Percentiles rank a stretch among this genome's conserved stretches.
phyloP scores from a whole-genome alignment of 1,140 invertebrate genomes.

The Calephelis nemesis region DNA sequence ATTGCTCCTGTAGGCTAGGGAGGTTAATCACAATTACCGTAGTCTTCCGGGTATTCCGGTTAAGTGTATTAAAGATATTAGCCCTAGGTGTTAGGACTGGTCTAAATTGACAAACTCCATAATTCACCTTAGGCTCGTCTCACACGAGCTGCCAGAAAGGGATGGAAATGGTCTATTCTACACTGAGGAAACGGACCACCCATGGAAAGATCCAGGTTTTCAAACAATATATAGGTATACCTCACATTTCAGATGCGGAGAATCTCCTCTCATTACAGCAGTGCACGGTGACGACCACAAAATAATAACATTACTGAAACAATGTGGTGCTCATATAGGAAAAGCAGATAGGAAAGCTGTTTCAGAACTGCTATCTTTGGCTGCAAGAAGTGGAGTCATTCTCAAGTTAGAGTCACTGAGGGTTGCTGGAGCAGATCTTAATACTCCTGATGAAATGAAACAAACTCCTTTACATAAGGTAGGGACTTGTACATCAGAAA shows the following conservation, averaged over 20 bases:
- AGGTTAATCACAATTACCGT: no score
- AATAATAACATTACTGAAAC: slow-evolving; percentile 49
- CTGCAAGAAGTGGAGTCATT: slow-evolving; percentile 44
- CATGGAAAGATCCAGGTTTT: no score
- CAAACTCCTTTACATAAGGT: slow-evolving; percentile 44
- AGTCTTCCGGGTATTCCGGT: no score
- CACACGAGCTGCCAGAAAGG: no score
- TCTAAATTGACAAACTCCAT: no score
- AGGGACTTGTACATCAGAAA: neutral
- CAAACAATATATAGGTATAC: no score
- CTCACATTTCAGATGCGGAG: slow-evolving; percentile 46
- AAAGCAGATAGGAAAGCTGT: slow-evolving; percentile 41
- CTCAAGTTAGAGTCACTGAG: slow-evolving; percentile 46
- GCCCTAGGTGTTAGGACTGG: no score
- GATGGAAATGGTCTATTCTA: no score
- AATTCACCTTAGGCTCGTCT: no score
- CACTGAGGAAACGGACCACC: no score
- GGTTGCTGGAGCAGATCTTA: slow-evolving; percentile 51
- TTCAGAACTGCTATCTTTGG: slow-evolving; percentile 46
- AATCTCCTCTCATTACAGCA: slow-evolving; percentile 60
- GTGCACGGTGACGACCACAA: slow-evolving; percentile 45
- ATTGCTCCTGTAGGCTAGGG: no score
- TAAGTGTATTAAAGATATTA: no score
- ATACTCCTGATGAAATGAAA: slow-evolving; percentile 21
- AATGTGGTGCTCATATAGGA: slow-evolving; percentile 60